Evolutionary conservation across 2,888 invertebrate genomes (phyloP).

Genomic region (Amphipoea oculea): DNA sequence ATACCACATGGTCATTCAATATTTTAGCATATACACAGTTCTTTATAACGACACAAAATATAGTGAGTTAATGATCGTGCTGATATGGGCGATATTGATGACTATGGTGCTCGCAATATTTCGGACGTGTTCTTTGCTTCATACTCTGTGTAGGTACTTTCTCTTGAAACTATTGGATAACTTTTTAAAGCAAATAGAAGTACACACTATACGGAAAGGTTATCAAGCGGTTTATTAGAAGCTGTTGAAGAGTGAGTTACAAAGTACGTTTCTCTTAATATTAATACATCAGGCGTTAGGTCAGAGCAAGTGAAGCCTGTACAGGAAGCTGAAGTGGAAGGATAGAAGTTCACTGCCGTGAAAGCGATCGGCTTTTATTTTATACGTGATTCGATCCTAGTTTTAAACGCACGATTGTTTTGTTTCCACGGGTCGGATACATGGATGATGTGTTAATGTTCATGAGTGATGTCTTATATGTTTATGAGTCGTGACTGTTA

Average conservation of each 20-base stretch:
- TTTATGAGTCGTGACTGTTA: conserved; percentile 69
- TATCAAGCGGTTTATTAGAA: conserved; percentile 70
- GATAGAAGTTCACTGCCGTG: conserved; percentile 80
- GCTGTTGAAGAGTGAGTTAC: conserved; percentile 66
- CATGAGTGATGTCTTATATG: conserved; percentile 71
- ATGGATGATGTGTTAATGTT: conserved; percentile 73
- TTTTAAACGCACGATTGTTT: conserved; percentile 58
- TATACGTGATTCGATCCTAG: conserved; percentile 44
- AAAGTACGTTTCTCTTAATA: conserved; percentile 42
- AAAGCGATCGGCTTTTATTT: conserved; percentile 72
- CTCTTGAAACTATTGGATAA: conserved; percentile 56
- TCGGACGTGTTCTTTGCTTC: conserved; percentile 56
- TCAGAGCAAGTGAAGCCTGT: conserved; percentile 82
- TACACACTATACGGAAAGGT: conserved; percentile 61
- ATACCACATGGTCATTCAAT: conserved; percentile 88
- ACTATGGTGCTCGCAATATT: conserved; percentile 68
- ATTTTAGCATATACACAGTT: conserved; percentile 81
- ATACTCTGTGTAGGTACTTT: conserved; percentile 57
- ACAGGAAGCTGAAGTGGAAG: conserved; percentile 82
- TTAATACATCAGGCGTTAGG: conserved; percentile 68
- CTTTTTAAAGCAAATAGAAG: conserved; percentile 61
- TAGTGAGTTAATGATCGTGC: conserved; percentile 78
- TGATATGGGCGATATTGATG: conserved; percentile 77
- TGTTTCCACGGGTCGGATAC: conserved; percentile 56
- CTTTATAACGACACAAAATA: conserved; percentile 74